Base-by-base conservation (phyloP, 1,140 invertebrate species). In the Caenorhabditis remanei region DNA sequence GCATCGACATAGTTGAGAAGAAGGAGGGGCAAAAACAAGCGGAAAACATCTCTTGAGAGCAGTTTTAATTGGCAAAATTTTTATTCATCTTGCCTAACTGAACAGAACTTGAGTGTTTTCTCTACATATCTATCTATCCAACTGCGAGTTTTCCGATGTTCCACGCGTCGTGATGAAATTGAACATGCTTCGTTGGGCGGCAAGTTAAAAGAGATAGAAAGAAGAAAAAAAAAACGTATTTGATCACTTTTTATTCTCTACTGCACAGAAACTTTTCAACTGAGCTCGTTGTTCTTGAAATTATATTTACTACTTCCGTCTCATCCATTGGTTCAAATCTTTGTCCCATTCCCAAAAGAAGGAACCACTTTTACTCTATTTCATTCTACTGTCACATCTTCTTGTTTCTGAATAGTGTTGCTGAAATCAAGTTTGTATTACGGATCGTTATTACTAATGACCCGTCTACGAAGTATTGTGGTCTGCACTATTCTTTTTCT, bases 1-100 rank as follows among this genome's bases (percentile, higher is more conserved):
- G 8, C 5, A n/a, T n/a, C 41, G 4, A 21, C 2, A 21, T 13
- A n/a, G 13, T n/a, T 46, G 46, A 19, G 71, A 19, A 9, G 11
- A 40, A 46, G 41, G 71, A 48, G 71, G 71, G 8, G 71, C 71
- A 79, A 79, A 79, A 79, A 79, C 46, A 79, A 50, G 71, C 14
- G 61, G 71, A 32, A 79, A 79, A 79, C 71, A 79, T 79, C 71
- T 50, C 46, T 79, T 46, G 71, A 79, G 46, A 50, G 46, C 71
- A 79, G 71, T 79, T 79, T 71, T 79, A 79, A 79, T 79, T 79
- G 71, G 71, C 71, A 79, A 79, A 79, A 79, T 79, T 79, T 48
- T 79, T 79, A 50, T 50, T n/a, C 71, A 24, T 32, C 46, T 48
- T 79, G 43, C 21, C 14, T 40, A 50, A 16, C 46, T 21, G 21